A percentile compares a stretch with the other conserved stretches of the same genome.
Evolutionary conservation across 2,888 invertebrate genomes (phyloP).

Genomic region (Agrenia bidenticulata): DNA sequence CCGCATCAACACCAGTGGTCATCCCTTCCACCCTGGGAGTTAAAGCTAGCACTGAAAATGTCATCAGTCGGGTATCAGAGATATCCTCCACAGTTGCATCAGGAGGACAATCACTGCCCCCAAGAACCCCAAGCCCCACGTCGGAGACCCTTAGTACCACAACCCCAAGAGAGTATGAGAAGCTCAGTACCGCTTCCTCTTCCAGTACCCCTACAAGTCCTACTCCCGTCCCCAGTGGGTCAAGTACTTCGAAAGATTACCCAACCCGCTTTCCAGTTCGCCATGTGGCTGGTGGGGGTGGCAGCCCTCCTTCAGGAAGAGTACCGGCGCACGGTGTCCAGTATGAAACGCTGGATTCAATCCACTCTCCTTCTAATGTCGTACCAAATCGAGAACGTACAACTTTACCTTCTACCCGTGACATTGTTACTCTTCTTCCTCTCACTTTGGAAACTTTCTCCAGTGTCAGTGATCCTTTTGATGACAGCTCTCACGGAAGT

Average conservation of each 20-base stretch:
- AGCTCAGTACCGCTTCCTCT: background rate
- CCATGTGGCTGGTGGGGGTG: slow-evolving; percentile 25
- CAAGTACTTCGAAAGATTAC: slow-evolving; percentile 20
- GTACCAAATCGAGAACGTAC: slow-evolving; percentile 49
- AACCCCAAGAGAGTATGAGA: slow-evolving; percentile 6
- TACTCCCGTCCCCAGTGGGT: background rate
- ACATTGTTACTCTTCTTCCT: slow-evolving; percentile 52
- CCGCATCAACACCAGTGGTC: background rate
- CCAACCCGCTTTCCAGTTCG: slow-evolving; percentile 34
- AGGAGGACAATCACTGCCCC: slow-evolving; percentile 2
- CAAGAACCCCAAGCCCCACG: slow-evolving; percentile 19
- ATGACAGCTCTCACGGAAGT: slow-evolving; percentile 48
- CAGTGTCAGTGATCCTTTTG: slow-evolving; percentile 44
- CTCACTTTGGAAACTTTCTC: slow-evolving; percentile 53
- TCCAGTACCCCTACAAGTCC: background rate
- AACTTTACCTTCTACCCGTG: slow-evolving; percentile 51
- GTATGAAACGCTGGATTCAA: slow-evolving; percentile 49
- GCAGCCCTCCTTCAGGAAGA: slow-evolving; percentile 33
- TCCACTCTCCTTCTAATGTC: slow-evolving; percentile 47
- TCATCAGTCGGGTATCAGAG: background rate
- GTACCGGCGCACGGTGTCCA: slow-evolving; percentile 25
- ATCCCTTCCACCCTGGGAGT: background rate
- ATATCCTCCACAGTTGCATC: slow-evolving; percentile 4
- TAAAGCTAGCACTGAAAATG: background rate
- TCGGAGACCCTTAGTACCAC: slow-evolving; percentile 9